Conservation (phyloP, 2,888 invertebrate species). For the Meloe dianella region DNA sequence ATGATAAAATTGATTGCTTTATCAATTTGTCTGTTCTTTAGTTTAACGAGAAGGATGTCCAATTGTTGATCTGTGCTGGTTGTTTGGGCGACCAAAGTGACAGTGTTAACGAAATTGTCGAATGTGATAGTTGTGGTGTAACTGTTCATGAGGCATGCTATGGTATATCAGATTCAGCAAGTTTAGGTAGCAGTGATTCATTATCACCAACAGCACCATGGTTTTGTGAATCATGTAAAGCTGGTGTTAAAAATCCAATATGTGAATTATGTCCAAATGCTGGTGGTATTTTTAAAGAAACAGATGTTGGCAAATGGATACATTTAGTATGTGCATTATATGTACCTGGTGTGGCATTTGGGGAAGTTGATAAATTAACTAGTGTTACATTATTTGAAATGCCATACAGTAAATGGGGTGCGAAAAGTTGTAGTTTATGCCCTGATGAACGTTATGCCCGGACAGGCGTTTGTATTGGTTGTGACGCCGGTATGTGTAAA, state of each 20-base stretch:
- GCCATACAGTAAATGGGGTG: slow-evolving; percentile 97
- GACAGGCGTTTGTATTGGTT: slow-evolving; percentile 95
- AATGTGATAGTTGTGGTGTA: slow-evolving; percentile 96
- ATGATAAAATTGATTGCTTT: too few relatives aligned
- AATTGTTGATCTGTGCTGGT: slow-evolving; percentile 87
- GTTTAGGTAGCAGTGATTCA: slow-evolving; percentile 91
- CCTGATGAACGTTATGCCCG: slow-evolving; percentile 84
- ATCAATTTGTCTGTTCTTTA: slow-evolving; percentile 25
- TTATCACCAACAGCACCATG: slow-evolving; percentile 97
- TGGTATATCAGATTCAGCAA: slow-evolving; percentile 90
- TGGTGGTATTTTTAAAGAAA: slow-evolving; percentile 93
- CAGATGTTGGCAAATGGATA: slow-evolving; percentile 98
- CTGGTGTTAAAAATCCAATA: slow-evolving; percentile 83
- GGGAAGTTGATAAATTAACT: slow-evolving; percentile 89
- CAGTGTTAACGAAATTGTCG: slow-evolving; percentile 94
- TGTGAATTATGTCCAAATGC: slow-evolving; percentile 96
- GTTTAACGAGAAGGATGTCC: slow-evolving; percentile 58
- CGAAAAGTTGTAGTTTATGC: slow-evolving; percentile 89
- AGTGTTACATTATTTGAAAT: slow-evolving; percentile 96
- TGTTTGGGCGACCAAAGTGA: slow-evolving; percentile 93
- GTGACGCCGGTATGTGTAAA: slow-evolving; percentile 98
- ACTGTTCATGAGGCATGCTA: slow-evolving; percentile 98
- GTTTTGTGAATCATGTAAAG: slow-evolving; percentile 99
- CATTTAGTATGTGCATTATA: slow-evolving; percentile 96
- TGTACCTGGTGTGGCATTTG: slow-evolving; percentile 96